These are phyloP conservation scores for Leptinotarsa tumamoca DNA, from an alignment of 2,888 invertebrate species.

Conservation along the genomic window DNA sequence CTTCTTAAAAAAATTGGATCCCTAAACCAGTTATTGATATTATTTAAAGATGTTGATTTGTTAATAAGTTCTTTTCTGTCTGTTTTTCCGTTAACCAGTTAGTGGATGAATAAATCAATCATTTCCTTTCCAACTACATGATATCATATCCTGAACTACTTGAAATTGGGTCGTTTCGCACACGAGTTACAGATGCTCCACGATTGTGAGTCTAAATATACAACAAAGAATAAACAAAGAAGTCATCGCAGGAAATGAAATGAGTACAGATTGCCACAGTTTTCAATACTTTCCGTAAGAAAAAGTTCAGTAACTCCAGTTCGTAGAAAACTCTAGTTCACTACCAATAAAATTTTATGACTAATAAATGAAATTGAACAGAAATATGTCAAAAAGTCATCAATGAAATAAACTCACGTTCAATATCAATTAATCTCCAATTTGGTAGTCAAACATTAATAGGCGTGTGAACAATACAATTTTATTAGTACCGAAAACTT, in stretches of 20 bases:
- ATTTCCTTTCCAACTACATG: constrained; percentile 2
- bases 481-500: too few species aligned
- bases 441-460: too few species aligned
- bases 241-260: constrained; percentile 55
- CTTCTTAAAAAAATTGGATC: too few species aligned
- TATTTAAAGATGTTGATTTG: background rate
- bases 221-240: constrained; percentile 53
- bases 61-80: too few species aligned
- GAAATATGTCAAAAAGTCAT: too few species aligned
- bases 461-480: too few species aligned
- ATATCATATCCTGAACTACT: constrained; percentile 20
- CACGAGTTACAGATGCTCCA: constrained; percentile 46
- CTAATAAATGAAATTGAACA: background rate
- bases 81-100: too few species aligned
- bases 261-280: constrained; percentile 25
- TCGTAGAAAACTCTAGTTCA: background rate
- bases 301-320: constrained; percentile 9
- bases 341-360: background rate
- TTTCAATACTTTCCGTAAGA: constrained; percentile 21
- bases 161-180: constrained; percentile 47
- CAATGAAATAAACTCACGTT: too few species aligned
- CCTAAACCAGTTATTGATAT: background rate
- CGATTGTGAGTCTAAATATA: constrained; percentile 55
- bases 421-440: too few species aligned
- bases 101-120: constrained; percentile 8